Base-by-base conservation (phyloP, 2,888 invertebrate genomes). In the Sarcophaga rosellei region DNA sequence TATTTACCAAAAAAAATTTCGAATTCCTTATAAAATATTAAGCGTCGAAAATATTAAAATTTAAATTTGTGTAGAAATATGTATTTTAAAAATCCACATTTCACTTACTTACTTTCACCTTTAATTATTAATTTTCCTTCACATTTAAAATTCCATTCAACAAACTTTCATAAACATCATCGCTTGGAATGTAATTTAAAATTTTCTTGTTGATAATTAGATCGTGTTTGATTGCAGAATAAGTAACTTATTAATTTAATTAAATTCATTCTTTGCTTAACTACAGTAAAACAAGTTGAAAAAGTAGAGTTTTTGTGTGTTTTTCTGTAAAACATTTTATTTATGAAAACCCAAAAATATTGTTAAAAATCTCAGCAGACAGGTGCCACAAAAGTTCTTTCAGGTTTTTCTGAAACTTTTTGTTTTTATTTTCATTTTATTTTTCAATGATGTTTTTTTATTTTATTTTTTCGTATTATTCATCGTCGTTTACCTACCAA, bases 321-420 rank as follows among this genome's bases (percentile, higher is more conserved):
- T 53, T 57, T 21, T 35, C 12, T 4, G 53, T 53, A 47, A 69
- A 70, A 5, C 10, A 53, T n/a, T 72, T 68, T 65, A 1, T 59
- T 65, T 23, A 10, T 63, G 53, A 63, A 57, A 70, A 25, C 47
- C 35, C 44, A 76, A 81, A 76, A 35, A 70, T 70, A 10, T 59
- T 45, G 3, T 76, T 12, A 5, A 79, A 70, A 82, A 70, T 23
- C 61, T 61, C 25, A 72, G 57, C 65, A 59, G 82, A 73, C 77
- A 83, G 73, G 66, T 77, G 72, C 66, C 73, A 66, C 11, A 25
- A 75, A 80, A 72, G 21, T 66, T 83, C 65, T 53, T 53, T 53
- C 35, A 35, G 6, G 20, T 35, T 76, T 20, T 15, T 57, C 15
- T 20, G n/a, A 62, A 75, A 65, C 10, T 45, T 68, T 59, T 8